Percentiles rank a stretch among this genome's conserved stretches.
Conservation (phyloP, 1,140 invertebrate genomes). For the Pygmarrhopalites habei region DNA sequence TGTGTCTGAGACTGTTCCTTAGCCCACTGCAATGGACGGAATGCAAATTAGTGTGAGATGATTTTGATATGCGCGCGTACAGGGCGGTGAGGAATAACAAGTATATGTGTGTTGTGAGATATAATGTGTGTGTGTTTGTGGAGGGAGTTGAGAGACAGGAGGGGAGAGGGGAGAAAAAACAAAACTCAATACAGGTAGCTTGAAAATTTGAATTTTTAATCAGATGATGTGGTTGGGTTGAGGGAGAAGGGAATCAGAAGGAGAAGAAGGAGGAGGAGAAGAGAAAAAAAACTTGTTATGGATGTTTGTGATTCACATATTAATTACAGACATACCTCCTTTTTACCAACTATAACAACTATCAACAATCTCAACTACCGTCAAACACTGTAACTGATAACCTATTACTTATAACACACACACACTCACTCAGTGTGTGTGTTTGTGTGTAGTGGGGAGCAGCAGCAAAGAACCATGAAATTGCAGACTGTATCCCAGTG, state of each 20-base stretch:
- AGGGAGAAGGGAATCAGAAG: background rate
- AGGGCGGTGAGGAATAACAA: constrained; percentile 11
- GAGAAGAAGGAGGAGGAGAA: background rate
- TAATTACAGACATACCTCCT: constrained; percentile 20
- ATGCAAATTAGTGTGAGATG: constrained; percentile 9
- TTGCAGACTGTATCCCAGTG: too few species aligned
- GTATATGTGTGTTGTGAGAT: background rate
- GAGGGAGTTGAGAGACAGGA: background rate
- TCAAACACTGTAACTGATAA: too few species aligned
- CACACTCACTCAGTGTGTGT: too few species aligned
- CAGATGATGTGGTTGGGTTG: constrained; percentile 16
- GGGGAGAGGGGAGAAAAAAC: background rate
- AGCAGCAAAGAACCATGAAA: too few species aligned
- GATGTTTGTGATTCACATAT: constrained; percentile 37
- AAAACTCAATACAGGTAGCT: constrained; percentile 37
- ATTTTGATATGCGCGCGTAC: constrained; percentile 12
- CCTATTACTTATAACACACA: too few species aligned
- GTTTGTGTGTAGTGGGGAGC: too few species aligned
- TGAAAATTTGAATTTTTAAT: constrained; percentile 39
- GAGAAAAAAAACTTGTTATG: constrained; percentile 36
- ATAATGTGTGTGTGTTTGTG: background rate
- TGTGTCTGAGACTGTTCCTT: too few species aligned
- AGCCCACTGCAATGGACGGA: too few species aligned
- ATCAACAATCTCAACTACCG: too few species aligned
- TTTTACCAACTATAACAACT: too few species aligned